A percentile compares a stretch with the other conserved stretches of the same genome.
Evolutionary conservation across 2,888 invertebrate species (phyloP).

Genomic region (Theretra japonica): DNA sequence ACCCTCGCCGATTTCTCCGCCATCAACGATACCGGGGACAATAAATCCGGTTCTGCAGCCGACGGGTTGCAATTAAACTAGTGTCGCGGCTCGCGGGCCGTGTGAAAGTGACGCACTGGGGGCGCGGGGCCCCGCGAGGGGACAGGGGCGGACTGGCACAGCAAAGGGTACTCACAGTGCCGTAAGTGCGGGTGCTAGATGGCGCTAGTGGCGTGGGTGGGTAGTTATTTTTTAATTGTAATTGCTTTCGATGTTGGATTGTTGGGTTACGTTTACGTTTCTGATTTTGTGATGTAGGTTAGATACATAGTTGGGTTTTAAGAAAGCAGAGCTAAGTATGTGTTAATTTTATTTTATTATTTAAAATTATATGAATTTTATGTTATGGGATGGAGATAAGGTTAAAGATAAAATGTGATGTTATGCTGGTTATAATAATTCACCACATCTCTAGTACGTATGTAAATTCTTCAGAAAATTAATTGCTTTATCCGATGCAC

Average conservation of each 20-base stretch:
- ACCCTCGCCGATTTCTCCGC: slow-evolving; percentile 60
- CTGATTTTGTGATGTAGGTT: background rate
- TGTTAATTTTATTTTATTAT: too few species aligned
- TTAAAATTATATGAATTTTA: too few species aligned
- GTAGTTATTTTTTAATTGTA: background rate
- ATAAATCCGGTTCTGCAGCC: slow-evolving; percentile 82
- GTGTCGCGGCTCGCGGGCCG: slow-evolving; percentile 80
- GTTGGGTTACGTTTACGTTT: background rate
- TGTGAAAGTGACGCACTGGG: slow-evolving; percentile 80
- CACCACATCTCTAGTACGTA: too few species aligned
- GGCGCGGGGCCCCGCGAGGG: slow-evolving; percentile 43
- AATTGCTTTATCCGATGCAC: background rate
- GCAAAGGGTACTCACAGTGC: slow-evolving; percentile 30
- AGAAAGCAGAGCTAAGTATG: too few species aligned
- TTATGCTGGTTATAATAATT: too few species aligned
- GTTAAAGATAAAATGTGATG: too few species aligned
- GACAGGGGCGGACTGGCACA: slow-evolving; percentile 46
- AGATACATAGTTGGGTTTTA: background rate
- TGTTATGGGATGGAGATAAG: too few species aligned
- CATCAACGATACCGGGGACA: slow-evolving; percentile 72
- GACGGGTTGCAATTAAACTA: slow-evolving; percentile 80
- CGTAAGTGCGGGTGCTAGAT: slow-evolving; percentile 11
- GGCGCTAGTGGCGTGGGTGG: slow-evolving; percentile 3
- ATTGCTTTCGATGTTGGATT: background rate
- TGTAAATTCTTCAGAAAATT: background rate